Percentiles rank a stretch among this genome's conserved stretches.
Conservation (phyloP, 2,888 invertebrate genomes). For the Nymphalis urticae region DNA sequence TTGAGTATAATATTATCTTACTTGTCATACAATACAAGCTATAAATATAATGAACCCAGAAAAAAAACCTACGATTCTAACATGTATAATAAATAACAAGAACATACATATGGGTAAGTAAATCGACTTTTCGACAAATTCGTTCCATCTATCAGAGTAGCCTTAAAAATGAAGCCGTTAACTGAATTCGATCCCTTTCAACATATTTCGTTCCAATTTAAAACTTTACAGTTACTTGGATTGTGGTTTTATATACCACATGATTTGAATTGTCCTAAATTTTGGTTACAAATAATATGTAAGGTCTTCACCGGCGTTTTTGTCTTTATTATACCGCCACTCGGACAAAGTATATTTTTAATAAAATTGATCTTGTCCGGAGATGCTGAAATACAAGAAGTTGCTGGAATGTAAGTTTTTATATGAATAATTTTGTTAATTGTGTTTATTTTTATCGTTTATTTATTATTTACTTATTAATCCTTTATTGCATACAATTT, state of each 20-base stretch:
- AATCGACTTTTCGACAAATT: not conserved
- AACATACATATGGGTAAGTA: too few species aligned
- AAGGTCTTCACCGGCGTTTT: conserved; percentile 45
- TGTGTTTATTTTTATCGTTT: too few species aligned
- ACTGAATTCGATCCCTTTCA: conserved; percentile 46
- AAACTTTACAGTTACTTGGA: conserved; percentile 48
- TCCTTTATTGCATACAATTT: too few species aligned
- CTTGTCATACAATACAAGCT: not conserved
- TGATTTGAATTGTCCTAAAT: conserved; percentile 44
- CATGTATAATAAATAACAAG: too few species aligned
- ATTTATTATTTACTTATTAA: too few species aligned
- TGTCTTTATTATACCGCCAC: conserved; percentile 49
- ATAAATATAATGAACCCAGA: not conserved
- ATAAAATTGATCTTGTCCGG: conserved; percentile 48
- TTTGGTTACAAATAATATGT: conserved; percentile 47
- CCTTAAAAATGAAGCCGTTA: conserved; percentile 40
- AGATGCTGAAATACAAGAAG: conserved; percentile 52
- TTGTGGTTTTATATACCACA: conserved; percentile 57
- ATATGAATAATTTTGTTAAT: not conserved
- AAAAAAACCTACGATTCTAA: not conserved
- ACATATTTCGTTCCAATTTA: conserved; percentile 52
- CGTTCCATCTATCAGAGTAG: not conserved
- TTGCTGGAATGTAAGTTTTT: conserved; percentile 55
- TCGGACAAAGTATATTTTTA: conserved; percentile 51
- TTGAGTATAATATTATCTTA: too few species aligned